Conservation (phyloP, 1,140 invertebrate genomes). For the Acromyrmex heyeri region DNA sequence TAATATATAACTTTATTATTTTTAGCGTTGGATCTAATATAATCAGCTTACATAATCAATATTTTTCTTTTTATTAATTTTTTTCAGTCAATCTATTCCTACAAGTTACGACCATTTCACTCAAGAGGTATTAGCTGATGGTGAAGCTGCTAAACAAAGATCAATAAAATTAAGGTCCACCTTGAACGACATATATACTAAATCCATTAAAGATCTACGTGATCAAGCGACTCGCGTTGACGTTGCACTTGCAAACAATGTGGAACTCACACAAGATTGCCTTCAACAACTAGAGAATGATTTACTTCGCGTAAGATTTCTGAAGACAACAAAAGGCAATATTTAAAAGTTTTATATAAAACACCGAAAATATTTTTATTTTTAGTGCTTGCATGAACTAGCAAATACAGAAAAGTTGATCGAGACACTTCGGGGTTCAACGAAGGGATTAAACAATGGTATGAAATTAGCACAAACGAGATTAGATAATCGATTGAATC, state of each 20-base stretch:
- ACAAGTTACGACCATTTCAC: constrained; percentile 91
- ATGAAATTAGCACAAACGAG: constrained; percentile 93
- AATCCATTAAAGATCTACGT: constrained; percentile 90
- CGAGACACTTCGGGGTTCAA: constrained; percentile 87
- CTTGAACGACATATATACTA: constrained; percentile 89
- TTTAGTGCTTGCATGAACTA: constrained; percentile 88
- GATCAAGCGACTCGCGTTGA: constrained; percentile 92
- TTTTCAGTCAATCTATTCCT: constrained; percentile 88
- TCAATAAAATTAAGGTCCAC: constrained; percentile 89
- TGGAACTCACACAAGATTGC: constrained; percentile 90
- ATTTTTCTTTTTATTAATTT: constrained; percentile 34
- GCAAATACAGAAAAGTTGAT: constrained; percentile 91
- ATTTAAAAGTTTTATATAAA: not conserved
- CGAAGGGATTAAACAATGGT: constrained; percentile 89
- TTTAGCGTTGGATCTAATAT: not conserved
- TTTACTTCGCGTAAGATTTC: constrained; percentile 86
- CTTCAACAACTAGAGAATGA: constrained; percentile 90
- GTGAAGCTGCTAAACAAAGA: constrained; percentile 89
- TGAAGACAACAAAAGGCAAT: constrained; percentile 2
- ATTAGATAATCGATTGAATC: constrained; percentile 89
- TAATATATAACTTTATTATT: not conserved
- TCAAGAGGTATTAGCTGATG: constrained; percentile 88
- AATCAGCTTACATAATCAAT: not conserved
- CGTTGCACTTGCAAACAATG: constrained; percentile 88
- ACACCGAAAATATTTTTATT: constrained; percentile 54